These are phyloP conservation scores for Oncorhynchus clarkii DNA, from an alignment of 2,113 vertebrate species.

Conservation along the genomic window DNA sequence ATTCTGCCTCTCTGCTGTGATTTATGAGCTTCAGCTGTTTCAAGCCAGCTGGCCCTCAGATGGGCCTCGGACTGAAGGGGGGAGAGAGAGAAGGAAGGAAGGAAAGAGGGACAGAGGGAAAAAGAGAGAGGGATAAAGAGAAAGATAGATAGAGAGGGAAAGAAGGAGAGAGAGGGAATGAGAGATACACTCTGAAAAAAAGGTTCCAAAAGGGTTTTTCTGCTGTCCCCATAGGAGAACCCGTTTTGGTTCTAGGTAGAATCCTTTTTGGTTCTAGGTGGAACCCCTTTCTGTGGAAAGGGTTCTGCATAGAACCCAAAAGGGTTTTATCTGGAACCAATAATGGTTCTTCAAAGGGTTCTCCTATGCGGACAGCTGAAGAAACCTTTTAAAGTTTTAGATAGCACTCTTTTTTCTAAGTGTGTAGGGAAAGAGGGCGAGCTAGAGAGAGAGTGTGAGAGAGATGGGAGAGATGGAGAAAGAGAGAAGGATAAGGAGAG, in stretches of 20 bases:
- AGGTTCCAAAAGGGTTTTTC: no score
- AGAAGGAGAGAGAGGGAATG: conserved; percentile 49
- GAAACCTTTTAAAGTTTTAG: no score
- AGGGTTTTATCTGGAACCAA: no score
- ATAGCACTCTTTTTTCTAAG: no score
- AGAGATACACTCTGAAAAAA: no score
- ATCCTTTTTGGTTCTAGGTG: no score
- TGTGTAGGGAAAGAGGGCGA: background rate
- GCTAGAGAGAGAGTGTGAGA: background rate
- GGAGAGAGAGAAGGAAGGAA: conserved; percentile 44
- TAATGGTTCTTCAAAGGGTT: no score
- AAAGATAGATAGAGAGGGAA: conserved; percentile 47
- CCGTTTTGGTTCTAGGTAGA: no score
- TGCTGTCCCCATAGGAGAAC: no score
- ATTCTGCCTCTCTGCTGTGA: conserved; percentile 78
- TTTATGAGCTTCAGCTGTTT: conserved; percentile 93
- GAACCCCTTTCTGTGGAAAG: no score
- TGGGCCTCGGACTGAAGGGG: conserved; percentile 74
- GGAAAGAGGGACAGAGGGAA: background rate
- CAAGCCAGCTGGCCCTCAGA: conserved; percentile 87
- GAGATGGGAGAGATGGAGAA: background rate
- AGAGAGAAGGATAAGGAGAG: conserved; percentile 1
- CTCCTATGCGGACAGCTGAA: no score
- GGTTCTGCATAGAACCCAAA: no score
- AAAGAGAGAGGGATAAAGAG: background rate